phyloP scores from a whole-genome alignment of 2,797 vertebrate species.

The Galaxias olidus region DNA sequence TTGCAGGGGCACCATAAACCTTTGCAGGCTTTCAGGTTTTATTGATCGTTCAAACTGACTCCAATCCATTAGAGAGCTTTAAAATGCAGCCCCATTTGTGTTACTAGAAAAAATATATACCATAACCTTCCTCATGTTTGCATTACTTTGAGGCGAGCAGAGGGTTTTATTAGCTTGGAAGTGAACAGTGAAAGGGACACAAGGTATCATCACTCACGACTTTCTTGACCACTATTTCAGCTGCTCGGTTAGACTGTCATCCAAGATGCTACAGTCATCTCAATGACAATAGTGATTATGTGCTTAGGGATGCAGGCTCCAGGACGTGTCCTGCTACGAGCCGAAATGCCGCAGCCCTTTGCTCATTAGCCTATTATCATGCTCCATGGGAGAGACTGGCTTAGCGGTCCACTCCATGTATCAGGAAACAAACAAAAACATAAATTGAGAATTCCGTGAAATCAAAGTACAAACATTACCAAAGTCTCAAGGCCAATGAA shows the following conservation, averaged over 20 bases:
- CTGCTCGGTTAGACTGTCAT: conserved; percentile 12
- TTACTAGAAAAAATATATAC: conserved; percentile 32
- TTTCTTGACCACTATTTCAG: no score
- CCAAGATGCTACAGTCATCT: conserved; percentile 31
- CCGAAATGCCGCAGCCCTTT: conserved; percentile 46
- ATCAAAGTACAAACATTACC: no score
- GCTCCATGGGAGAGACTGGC: conserved; percentile 45
- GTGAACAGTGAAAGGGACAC: no score
- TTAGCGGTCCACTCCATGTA: conserved; percentile 33
- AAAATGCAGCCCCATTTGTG: conserved; percentile 44
- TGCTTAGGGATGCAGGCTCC: conserved; percentile 35
- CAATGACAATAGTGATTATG: conserved; percentile 34
- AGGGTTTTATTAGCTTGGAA: no score
- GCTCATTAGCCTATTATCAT: conserved; percentile 52
- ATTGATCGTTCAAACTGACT: conserved; percentile 50
- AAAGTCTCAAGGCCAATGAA: no score
- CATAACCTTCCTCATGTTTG: conserved; percentile 33
- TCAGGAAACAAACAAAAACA: conserved; percentile 24
- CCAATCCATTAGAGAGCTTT: conserved; percentile 56
- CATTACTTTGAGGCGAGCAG: conserved; percentile 18
- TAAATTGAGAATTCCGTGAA: no score
- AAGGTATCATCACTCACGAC: no score
- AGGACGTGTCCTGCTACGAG: conserved; percentile 52
- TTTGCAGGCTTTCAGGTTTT: conserved; percentile 44
- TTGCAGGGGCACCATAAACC: conserved; percentile 54